phyloP scores from a whole-genome alignment of 2,888 invertebrate species.

The Branchellion lobata region DNA sequence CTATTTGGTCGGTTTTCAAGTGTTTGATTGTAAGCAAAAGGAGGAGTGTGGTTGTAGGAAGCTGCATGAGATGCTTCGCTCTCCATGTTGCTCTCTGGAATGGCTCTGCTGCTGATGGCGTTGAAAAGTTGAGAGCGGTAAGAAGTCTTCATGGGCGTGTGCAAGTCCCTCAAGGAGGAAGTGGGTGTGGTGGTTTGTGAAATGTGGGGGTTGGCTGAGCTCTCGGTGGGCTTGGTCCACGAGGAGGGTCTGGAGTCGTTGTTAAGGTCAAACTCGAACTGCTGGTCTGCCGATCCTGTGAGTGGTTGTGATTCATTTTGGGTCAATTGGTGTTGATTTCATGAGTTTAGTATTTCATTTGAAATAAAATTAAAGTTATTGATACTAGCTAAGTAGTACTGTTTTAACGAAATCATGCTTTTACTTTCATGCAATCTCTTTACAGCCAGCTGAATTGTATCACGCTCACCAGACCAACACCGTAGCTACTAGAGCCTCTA shows the following conservation, averaged over 20 bases:
- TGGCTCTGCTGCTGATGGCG: background rate
- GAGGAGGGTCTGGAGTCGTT: constrained; percentile 21
- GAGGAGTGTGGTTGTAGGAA: too few species aligned
- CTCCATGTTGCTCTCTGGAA: background rate
- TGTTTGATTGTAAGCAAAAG: too few species aligned
- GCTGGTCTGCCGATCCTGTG: constrained; percentile 39
- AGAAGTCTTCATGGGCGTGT: background rate
- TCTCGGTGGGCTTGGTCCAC: constrained; percentile 4
- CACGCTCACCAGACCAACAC: too few species aligned
- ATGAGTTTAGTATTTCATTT: too few species aligned
- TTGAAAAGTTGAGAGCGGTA: background rate
- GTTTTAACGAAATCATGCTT: too few species aligned
- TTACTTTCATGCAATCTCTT: too few species aligned
- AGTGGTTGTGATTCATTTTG: background rate
- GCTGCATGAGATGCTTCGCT: background rate
- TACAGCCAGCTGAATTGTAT: too few species aligned
- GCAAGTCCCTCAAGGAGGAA: constrained; percentile 2
- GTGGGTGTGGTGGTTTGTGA: background rate
- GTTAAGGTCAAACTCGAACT: constrained; percentile 33
- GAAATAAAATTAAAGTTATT: background rate
- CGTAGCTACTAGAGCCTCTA: too few species aligned
- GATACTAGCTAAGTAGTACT: too few species aligned
- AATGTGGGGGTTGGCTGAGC: background rate
- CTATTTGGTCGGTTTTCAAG: background rate
- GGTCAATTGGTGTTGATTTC: too few species aligned